Evolutionary conservation across 2,797 vertebrate species (phyloP), one percentile per base, ranked within the genome.

Genomic region (Salarias fasciatus): DNA sequence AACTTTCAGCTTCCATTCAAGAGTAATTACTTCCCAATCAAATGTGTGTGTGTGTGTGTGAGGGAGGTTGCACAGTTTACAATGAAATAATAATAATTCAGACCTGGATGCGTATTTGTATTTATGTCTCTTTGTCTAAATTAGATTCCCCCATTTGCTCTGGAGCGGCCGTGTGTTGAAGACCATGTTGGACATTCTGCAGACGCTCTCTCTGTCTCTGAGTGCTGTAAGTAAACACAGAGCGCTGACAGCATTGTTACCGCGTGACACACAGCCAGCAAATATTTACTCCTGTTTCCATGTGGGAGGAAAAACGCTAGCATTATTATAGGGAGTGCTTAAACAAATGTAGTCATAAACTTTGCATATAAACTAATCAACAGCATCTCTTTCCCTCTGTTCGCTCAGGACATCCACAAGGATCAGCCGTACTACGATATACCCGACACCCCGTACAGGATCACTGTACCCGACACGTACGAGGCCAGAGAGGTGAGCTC

Each of bases 361-460:
- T 31, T 56, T 24, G 18, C 18, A 3, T 24, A 24, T 24, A 24
- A 24, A 24, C 18, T 24, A 24, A 24, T 18, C 30, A 47, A 1
- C 9, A 36, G 1, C 18, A 14, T 11, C 7, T 42, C 13, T 45
- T 29, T 5, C 28, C 2, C 40, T 48, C 30, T 38, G 6, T 85
- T 79, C 36, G 10, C 57, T 59, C 66, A 99, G 97, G 98, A 99
- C 57, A 98, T 99, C 84, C 98, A 99, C 83, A 99, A 99, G 88
- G 98, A 99, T 84, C 97, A 96, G 72, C 97, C 98, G 0, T 97
- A 97, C 73, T 99, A 99, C 24, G 94, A 97, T 90, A 99, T 99
- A 76, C 97, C 95, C 3, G 97, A 99, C 42, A 96, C 95, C 6
- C 97, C 96, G 0, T 96, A 99, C 73, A 94, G 95, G 69, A 96